phyloP scores from a whole-genome alignment of 2,888 invertebrate species.

The Eupeodes luniger region DNA sequence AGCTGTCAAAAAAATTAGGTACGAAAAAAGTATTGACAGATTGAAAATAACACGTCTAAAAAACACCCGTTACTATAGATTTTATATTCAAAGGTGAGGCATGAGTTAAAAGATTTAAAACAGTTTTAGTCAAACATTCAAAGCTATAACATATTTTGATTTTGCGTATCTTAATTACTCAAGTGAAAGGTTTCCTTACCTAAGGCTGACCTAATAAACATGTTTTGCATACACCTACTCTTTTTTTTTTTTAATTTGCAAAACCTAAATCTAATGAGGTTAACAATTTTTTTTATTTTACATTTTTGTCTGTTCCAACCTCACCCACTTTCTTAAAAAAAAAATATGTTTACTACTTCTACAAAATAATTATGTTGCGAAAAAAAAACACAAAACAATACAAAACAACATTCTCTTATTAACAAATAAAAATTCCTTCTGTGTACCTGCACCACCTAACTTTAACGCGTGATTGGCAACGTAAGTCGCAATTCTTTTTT shows the following conservation, averaged over 20 bases:
- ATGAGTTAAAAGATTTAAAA: no score
- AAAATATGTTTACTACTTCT: conserved; percentile 21
- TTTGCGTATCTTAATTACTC: no score
- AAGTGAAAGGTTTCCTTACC: background rate
- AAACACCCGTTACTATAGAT: no score
- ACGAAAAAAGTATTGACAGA: no score
- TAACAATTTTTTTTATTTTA: background rate
- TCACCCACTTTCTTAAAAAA: conserved; percentile 33
- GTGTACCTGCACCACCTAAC: conserved; percentile 54
- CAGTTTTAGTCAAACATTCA: no score
- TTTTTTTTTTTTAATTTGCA: conserved; percentile 35
- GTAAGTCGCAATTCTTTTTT: conserved; percentile 38
- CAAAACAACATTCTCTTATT: conserved; percentile 39
- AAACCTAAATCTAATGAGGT: conserved; percentile 24
- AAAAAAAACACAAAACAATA: conserved; percentile 39
- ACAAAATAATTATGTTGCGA: conserved; percentile 21
- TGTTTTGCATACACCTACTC: background rate
- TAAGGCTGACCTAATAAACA: background rate
- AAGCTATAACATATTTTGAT: no score
- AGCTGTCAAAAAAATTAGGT: no score
- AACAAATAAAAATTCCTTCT: conserved; percentile 66
- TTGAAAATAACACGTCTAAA: no score
- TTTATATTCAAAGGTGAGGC: no score
- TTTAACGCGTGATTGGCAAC: conserved; percentile 68
- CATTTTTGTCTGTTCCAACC: conserved; percentile 1